Base-by-base conservation (phyloP, 2,888 invertebrate species). In the Mellilla xanthometata region DNA sequence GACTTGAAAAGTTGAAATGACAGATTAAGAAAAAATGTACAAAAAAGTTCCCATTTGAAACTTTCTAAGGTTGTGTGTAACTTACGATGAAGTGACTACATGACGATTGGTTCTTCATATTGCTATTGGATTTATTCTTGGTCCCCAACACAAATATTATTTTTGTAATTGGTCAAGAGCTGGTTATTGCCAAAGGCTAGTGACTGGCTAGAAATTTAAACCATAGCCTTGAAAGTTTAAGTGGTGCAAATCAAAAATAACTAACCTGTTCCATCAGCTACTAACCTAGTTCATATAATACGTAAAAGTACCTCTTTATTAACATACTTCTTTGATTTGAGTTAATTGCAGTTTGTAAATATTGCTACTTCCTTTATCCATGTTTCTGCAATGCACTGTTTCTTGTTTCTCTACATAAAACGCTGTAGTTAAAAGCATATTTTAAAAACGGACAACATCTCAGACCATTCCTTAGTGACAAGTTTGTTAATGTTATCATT, bases 381-480 rank as follows among this genome's bases (percentile, higher is more conserved):
- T 40, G 53, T 12, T 31, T 36, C 35, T 39, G 55, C 41, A 38
- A 55, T 42, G 41, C 54, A 53, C 9, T 60, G 28, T 48, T 38
- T 41, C 39, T 12, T 29, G 11, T 29, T 41, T 34, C 31, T 11
- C 29, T 41, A 40, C 22, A 32, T 28, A 19, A 43, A 39, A n/a
- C n/a, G 31, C 40, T 39, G 36, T 49, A 43, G 34, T 28, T 12
- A 43, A 54, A 45, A 39, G 24, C 22, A 42, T 49, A 41, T 51
- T 61, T 52, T 54, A 46, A 51, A 62, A 58, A 52, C 49, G 58
- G 40, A 52, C 41, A 52, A 56, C 46, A 51, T 45, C 54, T 57
- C 47, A 55, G 40, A 69, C 57, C 74, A 77, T 80, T 77, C 72
- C 76, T 68, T 61, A 56, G 57, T 57, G 58, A 59, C 54, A 49